These are phyloP conservation scores for Magallana ariakensis DNA, from an alignment of 1,140 invertebrate species.

Conservation along the genomic window DNA sequence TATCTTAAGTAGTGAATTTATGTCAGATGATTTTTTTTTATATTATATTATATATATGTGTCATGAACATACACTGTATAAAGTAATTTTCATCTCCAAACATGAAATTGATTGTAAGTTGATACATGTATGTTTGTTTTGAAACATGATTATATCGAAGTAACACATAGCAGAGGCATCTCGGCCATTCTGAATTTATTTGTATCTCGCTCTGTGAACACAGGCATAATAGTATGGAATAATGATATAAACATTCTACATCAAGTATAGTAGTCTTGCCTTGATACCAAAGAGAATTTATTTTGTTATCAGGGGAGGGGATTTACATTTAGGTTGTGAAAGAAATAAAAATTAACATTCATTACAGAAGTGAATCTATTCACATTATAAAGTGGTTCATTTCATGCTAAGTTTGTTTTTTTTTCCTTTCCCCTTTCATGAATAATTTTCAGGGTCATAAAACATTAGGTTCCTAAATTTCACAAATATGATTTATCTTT, in stretches of 20 bases:
- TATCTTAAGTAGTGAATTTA: not conserved
- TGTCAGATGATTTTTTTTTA: not conserved
- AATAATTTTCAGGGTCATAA: too few relatives aligned
- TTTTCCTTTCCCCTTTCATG: too few relatives aligned
- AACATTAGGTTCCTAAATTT: too few relatives aligned
- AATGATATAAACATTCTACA: not conserved
- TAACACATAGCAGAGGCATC: not conserved
- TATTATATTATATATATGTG: not conserved
- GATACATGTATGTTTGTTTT: too few relatives aligned
- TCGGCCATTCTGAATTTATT: not conserved
- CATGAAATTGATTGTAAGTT: not conserved
- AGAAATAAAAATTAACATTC: not conserved
- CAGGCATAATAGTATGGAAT: not conserved
- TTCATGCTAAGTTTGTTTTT: not conserved
- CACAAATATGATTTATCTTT: not conserved
- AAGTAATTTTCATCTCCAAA: not conserved
- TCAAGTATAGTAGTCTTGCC: not conserved
- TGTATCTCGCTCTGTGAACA: not conserved
- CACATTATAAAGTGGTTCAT: not conserved
- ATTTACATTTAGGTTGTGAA: slow-evolving; percentile 13
- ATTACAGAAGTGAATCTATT: not conserved
- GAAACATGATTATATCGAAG: too few relatives aligned
- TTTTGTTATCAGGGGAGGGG: slow-evolving; percentile 15
- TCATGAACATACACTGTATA: not conserved
- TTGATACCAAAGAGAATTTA: slow-evolving; percentile 30